Conservation (phyloP, 2,113 vertebrate species). For the Pteruthius melanotis region DNA sequence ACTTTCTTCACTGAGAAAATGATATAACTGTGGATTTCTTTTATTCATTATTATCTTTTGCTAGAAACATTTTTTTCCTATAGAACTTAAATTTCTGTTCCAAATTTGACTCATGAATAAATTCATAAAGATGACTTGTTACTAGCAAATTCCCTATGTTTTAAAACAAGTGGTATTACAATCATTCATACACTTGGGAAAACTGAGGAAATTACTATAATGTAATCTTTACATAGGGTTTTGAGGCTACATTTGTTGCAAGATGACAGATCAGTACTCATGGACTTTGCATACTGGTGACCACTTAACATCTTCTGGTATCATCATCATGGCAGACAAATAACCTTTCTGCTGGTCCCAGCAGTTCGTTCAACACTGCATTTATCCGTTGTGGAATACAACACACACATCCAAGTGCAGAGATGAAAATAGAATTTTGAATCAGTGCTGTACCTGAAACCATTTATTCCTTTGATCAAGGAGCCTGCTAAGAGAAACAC, state of each 20-base stretch:
- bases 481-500: not conserved
- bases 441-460: not conserved
- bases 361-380: not conserved
- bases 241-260: not conserved
- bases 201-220: conserved; percentile 60
- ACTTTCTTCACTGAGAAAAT: not conserved
- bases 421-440: not conserved
- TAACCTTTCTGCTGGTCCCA: not conserved
- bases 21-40: not conserved
- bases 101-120: conserved; percentile 13
- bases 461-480: not conserved
- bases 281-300: not conserved
- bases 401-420: not conserved
- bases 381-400: not conserved
- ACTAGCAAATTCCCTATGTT: conserved; percentile 56
- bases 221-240: not conserved
- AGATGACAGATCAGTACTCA: conserved; percentile 19
- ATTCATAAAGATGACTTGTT: conserved; percentile 29
- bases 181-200: conserved; percentile 47
- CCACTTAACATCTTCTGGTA: not conserved
- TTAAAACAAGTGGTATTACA: conserved; percentile 42
- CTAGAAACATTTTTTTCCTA: not conserved
- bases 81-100: not conserved
- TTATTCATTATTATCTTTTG: not conserved
- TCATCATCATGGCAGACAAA: not conserved